A percentile compares a stretch with the other conserved stretches of the same genome.
These are phyloP conservation scores for Scaptodrosophila lebanonensis DNA, from an alignment of 1,140 invertebrate species.

Conservation along the genomic window DNA sequence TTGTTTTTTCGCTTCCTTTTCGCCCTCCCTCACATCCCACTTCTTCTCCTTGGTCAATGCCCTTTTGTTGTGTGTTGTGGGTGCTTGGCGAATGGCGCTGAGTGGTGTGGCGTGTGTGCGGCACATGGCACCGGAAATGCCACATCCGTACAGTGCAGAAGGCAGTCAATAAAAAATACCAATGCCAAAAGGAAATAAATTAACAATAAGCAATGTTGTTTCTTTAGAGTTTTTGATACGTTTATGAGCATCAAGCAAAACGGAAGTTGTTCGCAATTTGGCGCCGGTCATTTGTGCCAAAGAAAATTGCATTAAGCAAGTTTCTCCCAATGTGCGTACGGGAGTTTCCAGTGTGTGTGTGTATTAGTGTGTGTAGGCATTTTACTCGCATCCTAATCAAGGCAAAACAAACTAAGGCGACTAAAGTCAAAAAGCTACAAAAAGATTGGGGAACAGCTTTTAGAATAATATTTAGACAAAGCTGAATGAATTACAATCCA, in stretches of 20 bases:
- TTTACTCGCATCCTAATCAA: too few relatives aligned
- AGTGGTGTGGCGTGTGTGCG: constrained; percentile 27
- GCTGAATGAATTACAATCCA: too few relatives aligned
- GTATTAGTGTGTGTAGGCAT: too few relatives aligned
- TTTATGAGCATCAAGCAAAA: constrained; percentile 25
- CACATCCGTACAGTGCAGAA: constrained; percentile 53
- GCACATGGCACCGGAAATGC: constrained; percentile 56
- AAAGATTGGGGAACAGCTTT: too few relatives aligned
- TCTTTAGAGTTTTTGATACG: constrained; percentile 28
- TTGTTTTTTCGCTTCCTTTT: constrained; percentile 5
- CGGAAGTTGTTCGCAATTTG: constrained; percentile 39
- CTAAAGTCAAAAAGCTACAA: too few relatives aligned
- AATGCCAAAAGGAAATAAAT: constrained; percentile 68
- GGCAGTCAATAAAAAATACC: constrained; percentile 53
- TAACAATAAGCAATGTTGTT: constrained; percentile 66
- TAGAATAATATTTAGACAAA: too few relatives aligned
- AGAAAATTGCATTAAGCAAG: too few relatives aligned
- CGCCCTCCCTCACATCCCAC: constrained; percentile 19
- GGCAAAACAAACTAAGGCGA: too few relatives aligned
- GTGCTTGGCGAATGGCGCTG: constrained; percentile 9
- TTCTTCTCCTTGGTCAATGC: constrained; percentile 58
- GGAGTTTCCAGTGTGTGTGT: too few relatives aligned
- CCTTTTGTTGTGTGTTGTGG: constrained; percentile 38
- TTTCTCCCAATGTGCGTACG: too few relatives aligned
- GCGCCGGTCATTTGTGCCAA: constrained; percentile 33